Conservation (phyloP, 2,888 invertebrate species). For the Acronicta alni region DNA sequence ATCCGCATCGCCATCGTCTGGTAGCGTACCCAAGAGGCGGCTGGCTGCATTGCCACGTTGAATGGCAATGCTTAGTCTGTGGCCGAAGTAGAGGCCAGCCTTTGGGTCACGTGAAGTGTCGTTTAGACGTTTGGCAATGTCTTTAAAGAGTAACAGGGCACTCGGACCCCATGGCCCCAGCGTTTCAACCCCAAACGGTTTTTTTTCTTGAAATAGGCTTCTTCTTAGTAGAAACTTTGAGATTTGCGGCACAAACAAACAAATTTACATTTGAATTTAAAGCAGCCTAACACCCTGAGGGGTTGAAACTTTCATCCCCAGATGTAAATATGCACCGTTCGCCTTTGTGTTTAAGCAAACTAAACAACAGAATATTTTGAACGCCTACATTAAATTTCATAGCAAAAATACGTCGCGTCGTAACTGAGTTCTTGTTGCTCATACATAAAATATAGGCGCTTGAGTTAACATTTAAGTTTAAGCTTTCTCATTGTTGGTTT, state of each 20-base stretch:
- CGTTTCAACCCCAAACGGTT: no score
- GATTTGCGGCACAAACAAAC: constrained; percentile 13
- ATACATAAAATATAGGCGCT: constrained; percentile 22
- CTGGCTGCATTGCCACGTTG: no score
- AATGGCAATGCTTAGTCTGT: no score
- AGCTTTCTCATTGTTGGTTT: no score
- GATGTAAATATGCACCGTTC: constrained; percentile 31
- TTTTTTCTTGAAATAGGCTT: not conserved
- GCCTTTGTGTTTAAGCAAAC: constrained; percentile 3
- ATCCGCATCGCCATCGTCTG: no score
- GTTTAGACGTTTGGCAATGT: no score
- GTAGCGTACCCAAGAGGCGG: no score
- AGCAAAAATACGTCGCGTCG: constrained; percentile 14
- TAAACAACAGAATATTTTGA: constrained; percentile 2
- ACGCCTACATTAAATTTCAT: constrained; percentile 31
- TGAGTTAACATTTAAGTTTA: constrained; percentile 17
- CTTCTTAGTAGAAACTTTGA: not conserved
- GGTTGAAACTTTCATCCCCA: constrained; percentile 19
- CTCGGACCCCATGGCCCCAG: no score
- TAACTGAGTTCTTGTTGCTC: constrained; percentile 15
- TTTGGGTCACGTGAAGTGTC: no score
- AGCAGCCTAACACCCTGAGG: not conserved
- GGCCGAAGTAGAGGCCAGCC: no score
- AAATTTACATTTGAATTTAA: constrained; percentile 34
- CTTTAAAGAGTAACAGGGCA: no score